These are phyloP conservation scores for Haliclona indistincta DNA, from an alignment of 37 sponge, comb jelly and placozoan genomes.

Conservation along the genomic window DNA sequence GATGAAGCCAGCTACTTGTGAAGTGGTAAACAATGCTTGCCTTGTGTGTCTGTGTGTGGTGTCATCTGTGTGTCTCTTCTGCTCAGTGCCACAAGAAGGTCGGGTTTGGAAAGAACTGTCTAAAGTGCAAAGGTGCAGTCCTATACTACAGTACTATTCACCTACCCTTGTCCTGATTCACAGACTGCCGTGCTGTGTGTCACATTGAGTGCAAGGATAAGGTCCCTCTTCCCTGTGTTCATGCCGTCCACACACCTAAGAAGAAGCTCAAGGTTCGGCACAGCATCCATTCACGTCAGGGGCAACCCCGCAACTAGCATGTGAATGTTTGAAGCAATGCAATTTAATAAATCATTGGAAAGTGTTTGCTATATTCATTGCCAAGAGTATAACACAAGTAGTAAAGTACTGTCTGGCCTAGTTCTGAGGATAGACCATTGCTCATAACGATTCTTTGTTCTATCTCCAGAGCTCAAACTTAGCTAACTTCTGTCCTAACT, in stretches of 20 bases:
- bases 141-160: not conserved
- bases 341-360: too few species aligned
- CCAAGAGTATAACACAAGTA: too few species aligned
- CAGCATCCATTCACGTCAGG: not conserved
- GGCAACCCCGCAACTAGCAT: not conserved
- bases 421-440: too few species aligned
- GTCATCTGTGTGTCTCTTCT: not conserved
- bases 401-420: too few species aligned
- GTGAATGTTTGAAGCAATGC: too few species aligned
- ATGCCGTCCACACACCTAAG: conserved; percentile 76
- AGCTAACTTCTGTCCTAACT: conserved; percentile 75
- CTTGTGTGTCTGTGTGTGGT: not conserved
- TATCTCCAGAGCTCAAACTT: conserved; percentile 68
- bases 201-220: conserved; percentile 78
- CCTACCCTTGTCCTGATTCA: not conserved
- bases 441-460: not conserved
- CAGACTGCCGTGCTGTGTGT: conserved; percentile 83
- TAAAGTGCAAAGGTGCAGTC: conserved; percentile 67
- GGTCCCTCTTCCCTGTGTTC: conserved; percentile 87
- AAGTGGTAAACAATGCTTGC: conserved; percentile 51
- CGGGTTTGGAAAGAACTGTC: conserved; percentile 52
- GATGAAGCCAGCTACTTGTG: conserved; percentile 66
- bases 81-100: conserved; percentile 80
- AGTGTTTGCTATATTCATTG: too few species aligned
- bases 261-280: conserved; percentile 47